Evolutionary conservation across 1,140 invertebrate species (phyloP).

Genomic region (Atta texana): DNA sequence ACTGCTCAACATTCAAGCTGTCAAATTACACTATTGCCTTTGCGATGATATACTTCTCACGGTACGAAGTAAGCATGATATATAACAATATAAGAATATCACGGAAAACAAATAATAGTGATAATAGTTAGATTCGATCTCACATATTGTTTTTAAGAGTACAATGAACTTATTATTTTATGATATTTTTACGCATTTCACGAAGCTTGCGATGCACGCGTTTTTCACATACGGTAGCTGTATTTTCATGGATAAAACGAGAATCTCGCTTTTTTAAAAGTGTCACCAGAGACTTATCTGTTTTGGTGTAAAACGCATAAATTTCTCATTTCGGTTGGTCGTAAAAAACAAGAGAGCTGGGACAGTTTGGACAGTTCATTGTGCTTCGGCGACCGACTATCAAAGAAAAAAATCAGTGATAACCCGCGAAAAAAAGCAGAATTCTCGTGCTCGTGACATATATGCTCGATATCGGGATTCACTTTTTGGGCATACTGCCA

Average conservation of each 20-base stretch:
- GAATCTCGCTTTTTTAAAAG: constrained; percentile 39
- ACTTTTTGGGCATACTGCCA: constrained; percentile 67
- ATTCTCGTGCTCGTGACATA: constrained; percentile 61
- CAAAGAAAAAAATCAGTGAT: constrained; percentile 58
- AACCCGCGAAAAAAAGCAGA: constrained; percentile 59
- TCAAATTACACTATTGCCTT: neutral
- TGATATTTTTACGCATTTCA: constrained; percentile 33
- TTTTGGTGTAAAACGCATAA: constrained; percentile 51
- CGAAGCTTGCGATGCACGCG: neutral
- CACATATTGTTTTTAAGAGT: neutral
- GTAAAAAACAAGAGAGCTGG: constrained; percentile 41
- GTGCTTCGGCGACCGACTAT: constrained; percentile 47
- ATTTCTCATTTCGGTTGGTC: constrained; percentile 55
- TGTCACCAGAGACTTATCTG: constrained; percentile 32
- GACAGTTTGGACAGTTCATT: constrained; percentile 62
- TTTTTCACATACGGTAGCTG: constrained; percentile 1
- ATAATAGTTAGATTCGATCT: neutral
- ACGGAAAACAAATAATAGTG: neutral
- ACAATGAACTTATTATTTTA: constrained; percentile 36
- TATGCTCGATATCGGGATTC: constrained; percentile 67
- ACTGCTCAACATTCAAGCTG: neutral
- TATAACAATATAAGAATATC: neutral
- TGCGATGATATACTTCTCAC: neutral
- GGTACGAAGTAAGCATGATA: neutral
- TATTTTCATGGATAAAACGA: constrained; percentile 45